These are phyloP conservation scores for Thamnophis sirtalis DNA, from an alignment of 2,113 vertebrate species.

Conservation along the genomic window DNA sequence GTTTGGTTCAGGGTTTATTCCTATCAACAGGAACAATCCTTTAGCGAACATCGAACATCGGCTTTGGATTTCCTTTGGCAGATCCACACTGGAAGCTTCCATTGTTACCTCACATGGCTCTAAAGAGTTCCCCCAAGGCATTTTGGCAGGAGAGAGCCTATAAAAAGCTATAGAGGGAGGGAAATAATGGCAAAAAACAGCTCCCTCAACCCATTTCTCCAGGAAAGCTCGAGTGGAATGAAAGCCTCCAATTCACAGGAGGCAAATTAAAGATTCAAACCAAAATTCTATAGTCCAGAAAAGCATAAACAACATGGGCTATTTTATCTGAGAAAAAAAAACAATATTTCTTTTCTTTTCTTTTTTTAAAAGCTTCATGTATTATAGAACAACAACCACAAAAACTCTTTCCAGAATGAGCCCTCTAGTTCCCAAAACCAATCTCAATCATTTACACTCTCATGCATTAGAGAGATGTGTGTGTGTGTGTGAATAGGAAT, in stretches of 20 bases:
- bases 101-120: not conserved
- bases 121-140: not conserved
- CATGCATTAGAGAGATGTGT: not conserved
- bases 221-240: not conserved
- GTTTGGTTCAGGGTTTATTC: not conserved
- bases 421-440: not conserved
- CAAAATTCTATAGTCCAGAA: constrained; percentile 20
- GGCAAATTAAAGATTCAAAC: not conserved
- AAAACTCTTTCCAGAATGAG: not conserved
- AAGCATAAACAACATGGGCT: not conserved
- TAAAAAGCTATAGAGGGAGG: not conserved
- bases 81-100: not conserved
- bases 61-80: not conserved
- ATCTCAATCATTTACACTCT: not conserved
- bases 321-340: not conserved
- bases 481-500: not conserved
- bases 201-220: not conserved
- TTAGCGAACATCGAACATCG: no score
- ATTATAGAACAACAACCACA: not conserved
- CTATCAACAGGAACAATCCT: not conserved
- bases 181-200: not conserved
- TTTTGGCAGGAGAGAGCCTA: not conserved
- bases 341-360: not conserved
- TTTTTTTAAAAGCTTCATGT: not conserved
- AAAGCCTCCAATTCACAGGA: not conserved